phyloP scores from a whole-genome alignment of 2,888 invertebrate species.

The Andrena haemorrhoa region DNA sequence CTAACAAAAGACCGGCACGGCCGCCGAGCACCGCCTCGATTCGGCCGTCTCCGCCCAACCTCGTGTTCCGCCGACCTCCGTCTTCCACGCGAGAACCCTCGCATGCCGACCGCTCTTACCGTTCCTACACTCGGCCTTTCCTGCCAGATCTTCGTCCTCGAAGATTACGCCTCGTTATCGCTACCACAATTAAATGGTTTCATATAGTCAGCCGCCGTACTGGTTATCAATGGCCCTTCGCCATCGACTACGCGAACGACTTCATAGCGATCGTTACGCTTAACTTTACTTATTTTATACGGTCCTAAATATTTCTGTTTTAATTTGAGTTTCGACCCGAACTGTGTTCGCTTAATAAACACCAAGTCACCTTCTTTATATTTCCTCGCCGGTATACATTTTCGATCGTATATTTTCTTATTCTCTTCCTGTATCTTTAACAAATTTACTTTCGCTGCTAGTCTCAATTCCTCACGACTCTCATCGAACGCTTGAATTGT shows the following conservation, averaged over 20 bases:
- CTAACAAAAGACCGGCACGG: too few relatives aligned
- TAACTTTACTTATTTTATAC: conserved; percentile 57
- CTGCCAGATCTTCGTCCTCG: background rate
- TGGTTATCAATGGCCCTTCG: conserved; percentile 60
- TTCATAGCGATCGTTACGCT: too few relatives aligned
- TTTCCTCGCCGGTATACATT: conserved; percentile 61
- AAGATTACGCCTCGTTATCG: background rate
- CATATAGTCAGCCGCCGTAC: conserved; percentile 61
- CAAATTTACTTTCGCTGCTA: conserved; percentile 55
- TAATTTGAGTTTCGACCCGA: conserved; percentile 64
- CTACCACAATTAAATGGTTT: conserved; percentile 35
- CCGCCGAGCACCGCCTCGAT: too few relatives aligned
- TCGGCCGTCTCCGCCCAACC: too few relatives aligned
- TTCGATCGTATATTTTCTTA: conserved; percentile 20
- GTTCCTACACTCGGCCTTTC: conserved; percentile 12
- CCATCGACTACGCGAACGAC: too few relatives aligned
- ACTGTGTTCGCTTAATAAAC: conserved; percentile 63
- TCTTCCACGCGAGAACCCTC: too few relatives aligned
- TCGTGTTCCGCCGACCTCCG: too few relatives aligned
- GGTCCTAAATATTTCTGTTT: conserved; percentile 64
- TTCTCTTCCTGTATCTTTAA: conserved; percentile 72
- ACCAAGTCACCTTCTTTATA: conserved; percentile 64
- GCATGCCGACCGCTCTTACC: background rate
- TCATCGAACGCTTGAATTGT: conserved; percentile 44
- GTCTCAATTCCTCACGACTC: conserved; percentile 51